phyloP scores from a whole-genome alignment of 2,113 vertebrate genomes.

The Stegastes partitus region DNA sequence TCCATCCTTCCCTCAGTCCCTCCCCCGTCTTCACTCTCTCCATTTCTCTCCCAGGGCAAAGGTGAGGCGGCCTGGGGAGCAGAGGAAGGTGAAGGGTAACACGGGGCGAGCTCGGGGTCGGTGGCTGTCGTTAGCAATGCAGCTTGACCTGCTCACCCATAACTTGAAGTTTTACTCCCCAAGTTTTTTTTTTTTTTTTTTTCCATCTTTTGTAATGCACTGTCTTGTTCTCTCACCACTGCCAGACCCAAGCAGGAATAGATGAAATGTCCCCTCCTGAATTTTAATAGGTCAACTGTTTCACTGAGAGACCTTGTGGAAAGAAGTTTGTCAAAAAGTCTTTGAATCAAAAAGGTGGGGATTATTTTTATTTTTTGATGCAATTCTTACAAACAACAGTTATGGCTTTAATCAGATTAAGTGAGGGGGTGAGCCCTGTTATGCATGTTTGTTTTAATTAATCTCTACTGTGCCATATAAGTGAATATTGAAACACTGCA shows the following conservation, averaged over 20 bases:
- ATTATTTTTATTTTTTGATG: background rate
- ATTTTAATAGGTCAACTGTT: conserved; percentile 65
- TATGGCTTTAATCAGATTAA: background rate
- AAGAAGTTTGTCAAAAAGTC: conserved; percentile 54
- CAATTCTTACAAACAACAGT: background rate
- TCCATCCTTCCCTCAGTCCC: conserved; percentile 21
- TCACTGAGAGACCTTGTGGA: conserved; percentile 32
- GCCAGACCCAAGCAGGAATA: conserved; percentile 34
- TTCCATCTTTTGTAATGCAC: conserved; percentile 34
- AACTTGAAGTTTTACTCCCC: conserved; percentile 69
- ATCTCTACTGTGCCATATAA: background rate
- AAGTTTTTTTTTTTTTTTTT: conserved; percentile 50
- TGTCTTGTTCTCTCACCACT: conserved; percentile 42
- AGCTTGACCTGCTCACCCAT: conserved; percentile 75
- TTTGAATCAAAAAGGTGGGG: conserved; percentile 24
- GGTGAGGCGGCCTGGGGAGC: conserved; percentile 82
- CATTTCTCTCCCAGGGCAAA: conserved; percentile 84
- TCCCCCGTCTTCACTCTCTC: conserved; percentile 63
- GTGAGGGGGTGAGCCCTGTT: background rate
- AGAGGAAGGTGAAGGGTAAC: conserved; percentile 72
- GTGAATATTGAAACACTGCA: background rate
- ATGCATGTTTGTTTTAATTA: background rate
- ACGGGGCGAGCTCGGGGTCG: conserved; percentile 64
- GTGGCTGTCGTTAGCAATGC: conserved; percentile 78
- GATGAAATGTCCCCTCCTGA: conserved; percentile 59